Conservation (phyloP, 2,797 vertebrate species). For the Halcyon leucocephala region DNA sequence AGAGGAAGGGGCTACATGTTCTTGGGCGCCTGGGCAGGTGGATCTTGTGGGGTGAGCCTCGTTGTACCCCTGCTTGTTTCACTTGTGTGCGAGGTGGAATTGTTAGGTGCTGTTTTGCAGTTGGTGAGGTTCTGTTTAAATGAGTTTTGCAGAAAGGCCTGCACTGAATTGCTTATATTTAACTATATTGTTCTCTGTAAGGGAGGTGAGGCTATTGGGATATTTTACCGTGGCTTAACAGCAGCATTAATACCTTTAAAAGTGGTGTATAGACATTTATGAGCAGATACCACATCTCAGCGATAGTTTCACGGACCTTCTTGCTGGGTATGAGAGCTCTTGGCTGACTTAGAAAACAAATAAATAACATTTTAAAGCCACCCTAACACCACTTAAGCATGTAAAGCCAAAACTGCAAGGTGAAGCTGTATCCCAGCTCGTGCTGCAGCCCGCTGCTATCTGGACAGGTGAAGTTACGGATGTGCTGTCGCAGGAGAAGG, state of each 20-base stretch:
- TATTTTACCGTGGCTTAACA: slow-evolving; percentile 28
- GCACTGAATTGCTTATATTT: neutral
- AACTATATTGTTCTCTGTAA: neutral
- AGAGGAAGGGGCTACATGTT: neutral
- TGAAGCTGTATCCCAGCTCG: neutral
- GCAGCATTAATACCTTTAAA: slow-evolving; percentile 33
- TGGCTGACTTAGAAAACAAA: slow-evolving; percentile 32
- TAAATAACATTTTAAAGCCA: slow-evolving; percentile 6
- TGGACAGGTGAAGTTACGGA: neutral
- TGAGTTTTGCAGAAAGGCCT: neutral
- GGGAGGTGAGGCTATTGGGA: neutral
- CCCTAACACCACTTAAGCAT: neutral
- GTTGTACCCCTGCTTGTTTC: neutral
- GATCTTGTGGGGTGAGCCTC: rapidly evolving
- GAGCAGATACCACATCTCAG: neutral
- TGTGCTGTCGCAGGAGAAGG: neutral
- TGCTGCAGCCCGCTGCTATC: neutral
- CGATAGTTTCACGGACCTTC: slow-evolving; percentile 41
- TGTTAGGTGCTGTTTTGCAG: neutral
- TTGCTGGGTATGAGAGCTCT: neutral
- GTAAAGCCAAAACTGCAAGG: neutral
- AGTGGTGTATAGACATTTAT: slow-evolving; percentile 31
- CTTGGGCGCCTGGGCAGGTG: neutral
- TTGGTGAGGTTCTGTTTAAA: neutral
- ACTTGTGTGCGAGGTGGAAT: neutral